Conservation (phyloP, 2,797 vertebrate genomes). For the Xyrichtys novacula region DNA sequence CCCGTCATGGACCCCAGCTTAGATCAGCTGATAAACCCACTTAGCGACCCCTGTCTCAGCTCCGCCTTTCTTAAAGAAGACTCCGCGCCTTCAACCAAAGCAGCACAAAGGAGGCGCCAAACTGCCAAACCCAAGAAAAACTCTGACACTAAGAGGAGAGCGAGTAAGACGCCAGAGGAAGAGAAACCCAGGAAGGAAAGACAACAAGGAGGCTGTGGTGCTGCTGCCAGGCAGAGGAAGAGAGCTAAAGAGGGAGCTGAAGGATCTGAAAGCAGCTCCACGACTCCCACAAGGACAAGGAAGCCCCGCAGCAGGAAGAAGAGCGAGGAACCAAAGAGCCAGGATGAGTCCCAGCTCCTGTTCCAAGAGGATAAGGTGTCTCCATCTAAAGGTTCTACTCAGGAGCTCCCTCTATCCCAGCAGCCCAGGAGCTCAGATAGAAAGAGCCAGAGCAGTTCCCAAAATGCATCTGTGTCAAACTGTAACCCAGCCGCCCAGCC, state of each 20-base stretch:
- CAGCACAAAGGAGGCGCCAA: conserved; percentile 78
- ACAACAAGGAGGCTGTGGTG: conserved; percentile 76
- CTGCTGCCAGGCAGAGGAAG: conserved; percentile 80
- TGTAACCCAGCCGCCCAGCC: conserved; percentile 68
- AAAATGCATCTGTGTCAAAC: conserved; percentile 73
- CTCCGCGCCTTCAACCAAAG: conserved; percentile 75
- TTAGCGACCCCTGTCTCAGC: conserved; percentile 84
- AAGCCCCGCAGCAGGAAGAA: conserved; percentile 77
- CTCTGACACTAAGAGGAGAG: conserved; percentile 77
- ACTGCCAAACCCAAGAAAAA: conserved; percentile 85
- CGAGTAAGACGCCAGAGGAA: conserved; percentile 70
- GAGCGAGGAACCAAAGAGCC: conserved; percentile 70
- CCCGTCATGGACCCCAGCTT: conserved; percentile 87
- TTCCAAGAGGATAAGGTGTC: conserved; percentile 75
- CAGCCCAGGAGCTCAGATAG: conserved; percentile 49
- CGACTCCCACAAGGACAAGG: conserved; percentile 67
- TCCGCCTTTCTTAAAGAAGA: conserved; percentile 60
- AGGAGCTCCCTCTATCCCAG: conserved; percentile 82
- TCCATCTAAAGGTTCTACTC: conserved; percentile 74
- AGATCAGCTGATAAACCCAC: conserved; percentile 87
- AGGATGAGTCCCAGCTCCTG: conserved; percentile 73
- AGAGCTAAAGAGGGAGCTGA: conserved; percentile 65
- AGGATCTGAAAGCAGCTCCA: conserved; percentile 58
- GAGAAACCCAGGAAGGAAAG: conserved; percentile 81
- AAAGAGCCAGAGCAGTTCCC: conserved; percentile 40